Evolutionary conservation across 1,140 invertebrate species (phyloP).

Genomic region (Trichomalopsis sarcophagae): DNA sequence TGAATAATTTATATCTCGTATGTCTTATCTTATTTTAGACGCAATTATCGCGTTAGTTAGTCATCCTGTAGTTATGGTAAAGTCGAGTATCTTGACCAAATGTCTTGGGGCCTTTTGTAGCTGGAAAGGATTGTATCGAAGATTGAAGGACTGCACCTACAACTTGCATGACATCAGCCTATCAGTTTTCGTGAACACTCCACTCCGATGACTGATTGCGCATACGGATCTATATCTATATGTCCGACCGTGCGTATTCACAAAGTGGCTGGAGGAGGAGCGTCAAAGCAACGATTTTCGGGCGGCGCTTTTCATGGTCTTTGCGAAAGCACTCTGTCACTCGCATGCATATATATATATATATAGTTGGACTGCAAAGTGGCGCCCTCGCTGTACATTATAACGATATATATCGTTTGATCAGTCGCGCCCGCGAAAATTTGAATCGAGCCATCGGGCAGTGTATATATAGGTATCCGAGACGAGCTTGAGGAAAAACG

Average conservation of each 20-base stretch:
- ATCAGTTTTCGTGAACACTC: constrained; percentile 12
- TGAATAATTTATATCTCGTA: constrained; percentile 13
- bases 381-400: no score
- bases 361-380: no score
- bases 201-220: constrained; percentile 2
- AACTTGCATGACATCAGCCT: constrained; percentile 36
- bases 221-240: background rate
- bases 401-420: no score
- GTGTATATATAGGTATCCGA: background rate
- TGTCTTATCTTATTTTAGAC: background rate
- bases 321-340: background rate
- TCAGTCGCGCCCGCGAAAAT: background rate
- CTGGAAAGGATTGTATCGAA: background rate
- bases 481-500: background rate
- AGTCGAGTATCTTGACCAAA: constrained; percentile 3
- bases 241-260: background rate
- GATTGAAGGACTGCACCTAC: background rate
- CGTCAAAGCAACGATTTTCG: background rate
- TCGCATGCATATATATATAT: no score
- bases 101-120: background rate
- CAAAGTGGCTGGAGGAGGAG: no score
- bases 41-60: background rate
- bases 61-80: background rate
- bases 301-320: background rate
- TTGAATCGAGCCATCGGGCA: background rate